Base-by-base conservation (phyloP, 2,113 vertebrate species). In the Aspidoscelis tigris region DNA sequence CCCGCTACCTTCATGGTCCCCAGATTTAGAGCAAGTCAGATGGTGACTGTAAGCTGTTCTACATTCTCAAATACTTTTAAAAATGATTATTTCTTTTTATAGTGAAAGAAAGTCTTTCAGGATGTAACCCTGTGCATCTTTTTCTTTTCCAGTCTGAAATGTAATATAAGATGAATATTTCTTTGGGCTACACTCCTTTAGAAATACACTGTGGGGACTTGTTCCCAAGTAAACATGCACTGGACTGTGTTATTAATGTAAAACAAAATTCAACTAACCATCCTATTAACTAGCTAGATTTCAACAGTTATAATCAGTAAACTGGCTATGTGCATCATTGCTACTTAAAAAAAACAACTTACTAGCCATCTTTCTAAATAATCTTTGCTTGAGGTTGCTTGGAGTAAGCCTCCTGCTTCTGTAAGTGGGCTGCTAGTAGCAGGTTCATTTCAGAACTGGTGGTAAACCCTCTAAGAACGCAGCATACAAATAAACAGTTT, bases 141-240 rank as follows among this genome's bases (percentile, higher is more conserved):
- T 39, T 18, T 64, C 74, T 89, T 86, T 83, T 65, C 47, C 55
- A 58, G 78, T 89, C 87, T 2, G 24, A 87, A 88, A 41, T 90
- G 84, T 75, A 82, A 75, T 82, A 88, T 90, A 90, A 87, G 89
- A 88, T 58, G 81, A 81, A 90, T 22, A 53, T 50, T 78, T 77
- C 58, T 83, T 14, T 41, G 21, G 64, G 21, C 21, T 65, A 6
- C 11, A 41, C 24, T 64, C 41, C 12, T 75, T 50, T 12, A 43
- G n/a, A 41, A 26, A 22, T 33, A 58, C 53, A 43, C 39, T 26
- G 1, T 55, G 43, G 58, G 43, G 39, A n/a, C 55, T 82, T 74
- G 22, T 18, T 82, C 43, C 55, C 55, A 75, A 82, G 43, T 65
- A 64, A 74, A 33, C 81, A 74, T 74, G 55, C 39, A 78, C 65